Base-by-base conservation (phyloP, 2,797 vertebrate species). In the Amazona ochrocephala region DNA sequence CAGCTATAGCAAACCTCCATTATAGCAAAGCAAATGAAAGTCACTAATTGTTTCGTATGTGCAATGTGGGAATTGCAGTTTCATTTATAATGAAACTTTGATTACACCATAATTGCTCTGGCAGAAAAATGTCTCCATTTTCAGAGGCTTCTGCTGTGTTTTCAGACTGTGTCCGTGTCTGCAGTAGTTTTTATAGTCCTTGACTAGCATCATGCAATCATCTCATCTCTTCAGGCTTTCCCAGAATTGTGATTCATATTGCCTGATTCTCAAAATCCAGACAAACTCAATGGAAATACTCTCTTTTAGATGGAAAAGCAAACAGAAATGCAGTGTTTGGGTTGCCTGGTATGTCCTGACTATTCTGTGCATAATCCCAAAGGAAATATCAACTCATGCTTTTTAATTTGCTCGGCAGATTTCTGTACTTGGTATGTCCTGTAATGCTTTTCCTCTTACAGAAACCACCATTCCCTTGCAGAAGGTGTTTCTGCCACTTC, bases 1-100 rank as follows among this genome's bases (percentile, higher is more conserved):
- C 66, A 67, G 30, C 62, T 86, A 37, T 45, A 54, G 56, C 44
- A 79, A 85, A 84, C 30, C 32, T 87, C 78, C 78, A 84, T 92
- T 89, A 81, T 47, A 75, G 64, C 13, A 64, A 56, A 80, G 64
- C 50, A 76, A 95, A 95, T 94, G 84, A 87, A 93, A 97, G 60
- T 87, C 87, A 94, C 90, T 95, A 95, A 96, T 96, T 95, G 96
- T 96, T 96, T 97, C 94, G 87, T 75, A 96, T 95, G 93, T 83
- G 89, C 93, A 72, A 20, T 73, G 64, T 92, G 86, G 95, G 92
- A 95, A 94, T 87, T 87, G 65, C 67, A 71, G 45, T 90, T 89
- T 96, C 76, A 93, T 96, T 96, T 96, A 77, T 96, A 94, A 81
- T 81, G 91, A 90, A 96, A 94, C 67, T 96, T 90, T 96, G 92